These are phyloP conservation scores for Colletes collaris DNA, from an alignment of 2,888 invertebrate genomes.

Conservation along the genomic window DNA sequence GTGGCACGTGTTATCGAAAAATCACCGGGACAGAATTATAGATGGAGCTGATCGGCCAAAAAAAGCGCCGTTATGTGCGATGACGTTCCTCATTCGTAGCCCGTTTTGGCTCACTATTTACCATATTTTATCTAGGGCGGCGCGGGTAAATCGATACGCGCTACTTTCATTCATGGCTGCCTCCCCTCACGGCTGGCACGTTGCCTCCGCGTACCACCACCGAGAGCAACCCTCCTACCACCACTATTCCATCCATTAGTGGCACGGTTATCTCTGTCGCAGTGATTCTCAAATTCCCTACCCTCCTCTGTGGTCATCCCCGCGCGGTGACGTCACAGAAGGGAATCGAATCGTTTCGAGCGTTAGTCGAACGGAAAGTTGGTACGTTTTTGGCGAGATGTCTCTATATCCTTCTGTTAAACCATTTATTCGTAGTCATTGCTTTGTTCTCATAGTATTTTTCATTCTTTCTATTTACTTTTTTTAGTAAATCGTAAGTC, in stretches of 20 bases:
- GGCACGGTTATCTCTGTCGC: constrained; percentile 51
- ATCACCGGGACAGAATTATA: not conserved
- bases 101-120: constrained; percentile 72
- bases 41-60: not conserved
- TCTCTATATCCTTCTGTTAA: too few species aligned
- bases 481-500: too few species aligned
- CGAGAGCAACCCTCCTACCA: constrained; percentile 55
- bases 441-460: too few species aligned
- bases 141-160: constrained; percentile 80
- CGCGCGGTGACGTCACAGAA: constrained; percentile 15
- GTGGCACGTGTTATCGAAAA: not conserved
- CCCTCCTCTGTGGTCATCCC: not conserved
- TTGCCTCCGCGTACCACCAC: constrained; percentile 74
- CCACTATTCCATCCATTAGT: constrained; percentile 56
- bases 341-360: not conserved
- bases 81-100: constrained; percentile 55
- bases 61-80: constrained; percentile 35
- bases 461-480: too few species aligned
- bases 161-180: constrained; percentile 81
- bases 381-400: too few species aligned
- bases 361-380: not conserved
- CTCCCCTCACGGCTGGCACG: constrained; percentile 75
- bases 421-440: too few species aligned
- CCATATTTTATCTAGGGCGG: constrained; percentile 78
- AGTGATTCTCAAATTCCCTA: constrained; percentile 60